Evolutionary conservation across 1,140 invertebrate species (phyloP).

Genomic region (Cryptotermes secundus): DNA sequence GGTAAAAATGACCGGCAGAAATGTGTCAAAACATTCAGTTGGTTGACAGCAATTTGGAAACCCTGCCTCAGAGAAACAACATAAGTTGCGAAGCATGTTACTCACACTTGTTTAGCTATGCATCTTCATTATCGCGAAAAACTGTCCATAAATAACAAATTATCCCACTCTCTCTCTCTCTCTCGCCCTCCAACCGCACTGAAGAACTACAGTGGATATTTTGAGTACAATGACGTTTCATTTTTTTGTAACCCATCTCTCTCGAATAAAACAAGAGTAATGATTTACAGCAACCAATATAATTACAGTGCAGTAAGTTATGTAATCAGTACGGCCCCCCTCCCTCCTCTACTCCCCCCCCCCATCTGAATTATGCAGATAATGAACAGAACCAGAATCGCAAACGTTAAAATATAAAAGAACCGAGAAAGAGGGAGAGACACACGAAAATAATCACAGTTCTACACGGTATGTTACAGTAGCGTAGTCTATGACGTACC

Average conservation of each 20-base stretch:
- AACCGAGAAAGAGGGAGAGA: not conserved
- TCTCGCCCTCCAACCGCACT: not conserved
- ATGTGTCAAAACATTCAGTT: too few species aligned
- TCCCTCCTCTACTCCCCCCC: not conserved
- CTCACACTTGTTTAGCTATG: not conserved
- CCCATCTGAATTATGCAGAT: not conserved
- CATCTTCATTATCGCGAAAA: not conserved
- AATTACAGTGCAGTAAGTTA: not conserved
- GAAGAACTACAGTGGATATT: not conserved
- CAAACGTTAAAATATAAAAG: not conserved
- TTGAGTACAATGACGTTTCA: not conserved
- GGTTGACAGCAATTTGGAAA: too few species aligned
- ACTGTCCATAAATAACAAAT: not conserved
- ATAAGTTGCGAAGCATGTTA: not conserved
- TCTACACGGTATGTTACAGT: not conserved
- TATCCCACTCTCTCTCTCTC: not conserved
- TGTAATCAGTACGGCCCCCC: not conserved
- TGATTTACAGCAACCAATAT: not conserved
- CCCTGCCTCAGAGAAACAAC: too few species aligned
- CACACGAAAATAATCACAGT: not conserved
- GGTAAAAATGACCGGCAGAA: too few species aligned
- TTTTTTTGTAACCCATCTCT: not conserved
- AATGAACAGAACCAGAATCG: not conserved
- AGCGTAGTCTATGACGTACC: not conserved
- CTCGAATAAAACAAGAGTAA: conserved; percentile 8